These are phyloP conservation scores for Aleiodes leptofemur DNA, from an alignment of 2,888 invertebrate species.

Conservation along the genomic window DNA sequence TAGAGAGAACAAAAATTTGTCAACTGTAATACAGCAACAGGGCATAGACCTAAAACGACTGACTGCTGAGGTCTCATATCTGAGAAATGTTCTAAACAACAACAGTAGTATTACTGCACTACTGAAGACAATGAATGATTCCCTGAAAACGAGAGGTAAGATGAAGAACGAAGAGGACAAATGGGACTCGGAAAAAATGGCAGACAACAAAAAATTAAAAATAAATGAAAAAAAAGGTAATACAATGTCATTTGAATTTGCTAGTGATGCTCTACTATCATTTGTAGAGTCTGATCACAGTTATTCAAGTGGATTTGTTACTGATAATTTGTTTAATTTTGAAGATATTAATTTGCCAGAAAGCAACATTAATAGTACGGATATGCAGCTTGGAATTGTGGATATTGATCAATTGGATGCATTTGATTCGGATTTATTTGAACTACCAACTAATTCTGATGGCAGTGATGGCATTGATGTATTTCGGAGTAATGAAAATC, in stretches of 20 bases:
- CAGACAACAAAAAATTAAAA: not conserved
- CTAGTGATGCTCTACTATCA: not conserved
- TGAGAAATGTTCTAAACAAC: constrained; percentile 78
- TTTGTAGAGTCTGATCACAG: constrained; percentile 45
- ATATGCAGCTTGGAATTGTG: constrained; percentile 2
- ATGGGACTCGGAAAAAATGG: not conserved
- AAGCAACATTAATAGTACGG: not conserved
- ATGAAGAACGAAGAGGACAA: constrained; percentile 23
- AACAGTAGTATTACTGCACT: constrained; percentile 77
- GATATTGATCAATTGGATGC: constrained; percentile 1
- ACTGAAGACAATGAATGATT: constrained; percentile 74
- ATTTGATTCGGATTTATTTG: constrained; percentile 2
- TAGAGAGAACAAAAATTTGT: constrained; percentile 76
- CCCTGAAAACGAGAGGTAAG: constrained; percentile 50
- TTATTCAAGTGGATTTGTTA: constrained; percentile 47
- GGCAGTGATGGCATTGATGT: constrained; percentile 14
- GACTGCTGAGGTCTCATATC: constrained; percentile 77
- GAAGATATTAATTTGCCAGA: constrained; percentile 32
- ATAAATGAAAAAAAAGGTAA: constrained; percentile 7
- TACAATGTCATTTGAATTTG: not conserved
- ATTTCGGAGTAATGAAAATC: constrained; percentile 6
- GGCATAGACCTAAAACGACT: constrained; percentile 75
- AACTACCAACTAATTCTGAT: not conserved
- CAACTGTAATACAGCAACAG: constrained; percentile 76
- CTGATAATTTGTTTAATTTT: constrained; percentile 42